Evolutionary conservation across 2,888 invertebrate species (phyloP).

Genomic region (Cacoxenus indagator): DNA sequence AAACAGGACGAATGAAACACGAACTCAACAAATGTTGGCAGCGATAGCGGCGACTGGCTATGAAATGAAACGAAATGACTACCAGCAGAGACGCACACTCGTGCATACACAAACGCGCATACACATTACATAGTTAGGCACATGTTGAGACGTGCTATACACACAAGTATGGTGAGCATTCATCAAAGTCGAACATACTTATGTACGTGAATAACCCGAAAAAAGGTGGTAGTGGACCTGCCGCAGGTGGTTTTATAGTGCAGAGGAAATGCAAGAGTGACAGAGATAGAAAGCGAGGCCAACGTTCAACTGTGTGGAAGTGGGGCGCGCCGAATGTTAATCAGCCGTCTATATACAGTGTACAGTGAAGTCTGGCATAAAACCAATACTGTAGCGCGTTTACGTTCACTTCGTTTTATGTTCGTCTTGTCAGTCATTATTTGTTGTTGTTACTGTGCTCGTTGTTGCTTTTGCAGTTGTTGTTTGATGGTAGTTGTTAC

Average conservation of each 20-base stretch:
- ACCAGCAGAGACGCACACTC: background rate
- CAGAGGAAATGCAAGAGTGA: too few relatives aligned
- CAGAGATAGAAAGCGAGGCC: background rate
- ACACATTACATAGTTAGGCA: background rate
- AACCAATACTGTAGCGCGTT: background rate
- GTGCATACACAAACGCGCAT: too few relatives aligned
- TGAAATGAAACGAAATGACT: background rate
- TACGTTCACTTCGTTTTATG: slow-evolving; percentile 6
- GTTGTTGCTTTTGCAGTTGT: background rate
- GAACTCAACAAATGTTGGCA: background rate
- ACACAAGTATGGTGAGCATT: too few relatives aligned
- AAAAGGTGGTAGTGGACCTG: background rate
- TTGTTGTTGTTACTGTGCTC: background rate
- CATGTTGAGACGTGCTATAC: too few relatives aligned
- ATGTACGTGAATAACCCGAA: background rate
- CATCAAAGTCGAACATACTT: slow-evolving; percentile 4
- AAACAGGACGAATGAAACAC: background rate
- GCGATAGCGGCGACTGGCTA: background rate
- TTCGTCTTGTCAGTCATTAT: background rate
- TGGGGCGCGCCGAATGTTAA: too few relatives aligned
- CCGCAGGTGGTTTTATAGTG: background rate
- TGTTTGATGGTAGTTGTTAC: background rate
- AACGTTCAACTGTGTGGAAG: background rate
- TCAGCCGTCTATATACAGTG: too few relatives aligned
- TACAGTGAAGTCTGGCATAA: too few relatives aligned